phyloP scores from a whole-genome alignment of 2,888 invertebrate species.

The Orthosia gracilis region DNA sequence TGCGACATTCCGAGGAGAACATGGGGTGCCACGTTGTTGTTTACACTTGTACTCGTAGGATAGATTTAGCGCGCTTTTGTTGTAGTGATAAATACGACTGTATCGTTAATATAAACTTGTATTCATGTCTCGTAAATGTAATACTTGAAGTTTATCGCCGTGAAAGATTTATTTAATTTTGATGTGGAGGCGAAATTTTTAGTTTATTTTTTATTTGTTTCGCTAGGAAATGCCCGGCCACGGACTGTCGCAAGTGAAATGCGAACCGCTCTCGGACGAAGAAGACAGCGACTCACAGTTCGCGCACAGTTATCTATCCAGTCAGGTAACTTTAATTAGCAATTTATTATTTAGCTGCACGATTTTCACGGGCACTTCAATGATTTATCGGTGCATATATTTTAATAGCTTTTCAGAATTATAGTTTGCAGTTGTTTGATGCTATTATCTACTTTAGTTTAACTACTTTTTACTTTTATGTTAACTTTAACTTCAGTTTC shows the following conservation, averaged over 20 bases:
- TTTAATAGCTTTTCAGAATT: constrained; percentile 21
- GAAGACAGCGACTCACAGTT: constrained; percentile 81
- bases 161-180: constrained; percentile 19
- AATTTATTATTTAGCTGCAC: constrained; percentile 45
- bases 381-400: constrained; percentile 21
- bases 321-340: constrained; percentile 74
- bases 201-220: constrained; percentile 39
- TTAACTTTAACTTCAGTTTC: background rate
- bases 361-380: constrained; percentile 35
- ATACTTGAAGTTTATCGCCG: constrained; percentile 11
- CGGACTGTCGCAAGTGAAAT: constrained; percentile 79
- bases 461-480: background rate
- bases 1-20: constrained; percentile 73
- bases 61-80: constrained; percentile 48
- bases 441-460: background rate
- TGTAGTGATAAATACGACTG: constrained; percentile 24
- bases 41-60: constrained; percentile 59
- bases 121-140: constrained; percentile 17
- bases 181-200: constrained; percentile 2
- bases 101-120: constrained; percentile 28
- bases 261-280: constrained; percentile 84
- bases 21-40: constrained; percentile 69
- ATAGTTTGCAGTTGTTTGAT: constrained; percentile 26
- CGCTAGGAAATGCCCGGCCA: constrained; percentile 84
- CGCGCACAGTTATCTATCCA: constrained; percentile 73